Evolutionary conservation across 1,140 invertebrate species (phyloP).

Genomic region (Asobara japonica): DNA sequence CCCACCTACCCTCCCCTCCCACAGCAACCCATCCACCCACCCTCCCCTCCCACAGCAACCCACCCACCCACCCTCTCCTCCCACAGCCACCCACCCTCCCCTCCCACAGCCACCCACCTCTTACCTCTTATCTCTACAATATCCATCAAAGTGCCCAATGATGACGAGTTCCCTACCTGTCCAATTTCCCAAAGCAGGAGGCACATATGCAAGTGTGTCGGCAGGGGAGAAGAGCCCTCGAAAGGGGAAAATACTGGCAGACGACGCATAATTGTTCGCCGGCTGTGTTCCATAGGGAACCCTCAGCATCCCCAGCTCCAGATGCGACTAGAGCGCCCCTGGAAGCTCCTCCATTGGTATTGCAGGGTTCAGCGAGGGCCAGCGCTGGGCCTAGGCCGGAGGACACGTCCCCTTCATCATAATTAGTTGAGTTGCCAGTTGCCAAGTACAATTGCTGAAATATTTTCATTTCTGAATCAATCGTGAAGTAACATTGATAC

Average conservation of each 20-base stretch:
- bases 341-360: conserved; percentile 49
- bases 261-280: conserved; percentile 80
- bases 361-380: conserved; percentile 62
- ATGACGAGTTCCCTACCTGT: no score
- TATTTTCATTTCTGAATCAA: neutral
- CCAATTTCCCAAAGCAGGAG: conserved; percentile 76
- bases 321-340: conserved; percentile 58
- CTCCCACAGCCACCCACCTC: no score
- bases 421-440: conserved; percentile 72
- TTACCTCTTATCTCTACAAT: no score
- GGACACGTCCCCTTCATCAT: conserved; percentile 66
- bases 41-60: no score
- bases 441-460: conserved; percentile 79
- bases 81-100: no score
- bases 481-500: no score
- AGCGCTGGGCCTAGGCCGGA: conserved; percentile 59
- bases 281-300: conserved; percentile 67
- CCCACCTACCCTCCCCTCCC: no score
- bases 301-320: conserved; percentile 58
- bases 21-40: no score
- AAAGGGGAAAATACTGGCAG: conserved; percentile 79
- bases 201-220: conserved; percentile 86
- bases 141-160: no score
- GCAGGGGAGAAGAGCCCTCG: conserved; percentile 82
- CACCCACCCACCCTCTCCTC: no score